Evolutionary conservation across 2,113 vertebrate genomes (phyloP).

Genomic region (Pelobates fuscus): DNA sequence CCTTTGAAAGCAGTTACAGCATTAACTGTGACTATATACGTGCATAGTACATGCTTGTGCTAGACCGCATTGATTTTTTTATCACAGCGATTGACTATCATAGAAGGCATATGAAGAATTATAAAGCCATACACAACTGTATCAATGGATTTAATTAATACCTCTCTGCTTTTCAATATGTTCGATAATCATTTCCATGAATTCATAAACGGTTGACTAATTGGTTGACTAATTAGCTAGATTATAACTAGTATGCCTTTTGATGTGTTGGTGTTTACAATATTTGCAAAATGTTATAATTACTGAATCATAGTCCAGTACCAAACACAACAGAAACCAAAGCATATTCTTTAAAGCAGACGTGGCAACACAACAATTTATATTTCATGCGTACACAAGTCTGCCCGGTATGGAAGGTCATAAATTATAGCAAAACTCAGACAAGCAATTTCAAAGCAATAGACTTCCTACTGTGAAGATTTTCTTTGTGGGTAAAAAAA

Average conservation of each 20-base stretch:
- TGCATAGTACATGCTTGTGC: too few species aligned
- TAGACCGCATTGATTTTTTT: too few species aligned
- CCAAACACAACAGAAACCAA: neutral
- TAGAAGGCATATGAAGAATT: too few species aligned
- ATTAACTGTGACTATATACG: too few species aligned
- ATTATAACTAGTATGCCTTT: neutral
- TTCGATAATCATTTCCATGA: too few species aligned
- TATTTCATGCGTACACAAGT: constrained; percentile 27
- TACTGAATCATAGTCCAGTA: constrained; percentile 1
- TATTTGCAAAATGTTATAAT: constrained; percentile 2
- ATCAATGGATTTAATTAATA: too few species aligned
- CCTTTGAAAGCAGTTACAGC: too few species aligned
- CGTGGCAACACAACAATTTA: constrained; percentile 12
- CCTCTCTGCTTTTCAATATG: too few species aligned
- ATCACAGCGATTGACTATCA: too few species aligned
- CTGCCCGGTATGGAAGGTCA: constrained; percentile 39
- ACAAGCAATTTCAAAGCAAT: constrained; percentile 45
- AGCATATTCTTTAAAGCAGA: constrained; percentile 11
- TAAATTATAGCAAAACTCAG: constrained; percentile 35
- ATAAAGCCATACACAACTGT: too few species aligned
- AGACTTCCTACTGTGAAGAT: constrained; percentile 35
- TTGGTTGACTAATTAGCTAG: too few species aligned
- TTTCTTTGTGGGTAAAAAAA: constrained; percentile 13
- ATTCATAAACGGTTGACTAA: too few species aligned
- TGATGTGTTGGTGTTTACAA: neutral